A percentile compares a stretch with the other conserved stretches of the same genome.
These are phyloP conservation scores for Oncorhynchus gorbuscha DNA, from an alignment of 2,113 vertebrate genomes.

Conservation along the genomic window DNA sequence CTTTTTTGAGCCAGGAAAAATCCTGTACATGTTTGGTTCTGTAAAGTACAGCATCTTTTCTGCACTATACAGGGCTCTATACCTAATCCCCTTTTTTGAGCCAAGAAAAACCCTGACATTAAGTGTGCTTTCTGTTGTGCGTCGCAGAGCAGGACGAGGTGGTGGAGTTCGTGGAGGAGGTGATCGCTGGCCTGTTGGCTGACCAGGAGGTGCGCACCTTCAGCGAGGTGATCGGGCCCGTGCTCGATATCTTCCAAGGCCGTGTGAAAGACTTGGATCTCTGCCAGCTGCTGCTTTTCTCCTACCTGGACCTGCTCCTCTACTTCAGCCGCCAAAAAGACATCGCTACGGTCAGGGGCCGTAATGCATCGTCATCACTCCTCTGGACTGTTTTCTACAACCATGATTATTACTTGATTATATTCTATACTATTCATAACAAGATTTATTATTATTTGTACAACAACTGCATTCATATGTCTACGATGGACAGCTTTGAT, in stretches of 20 bases:
- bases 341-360: constrained; percentile 83
- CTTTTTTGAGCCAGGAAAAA: too few species aligned
- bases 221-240: constrained; percentile 88
- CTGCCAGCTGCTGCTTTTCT: constrained; percentile 88
- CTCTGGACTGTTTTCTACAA: background rate
- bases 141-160: constrained; percentile 86
- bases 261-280: constrained; percentile 91
- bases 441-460: too few species aligned
- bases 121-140: background rate
- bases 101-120: too few species aligned
- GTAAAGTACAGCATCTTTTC: too few species aligned
- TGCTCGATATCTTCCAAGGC: constrained; percentile 86
- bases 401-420: too few species aligned
- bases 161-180: constrained; percentile 89
- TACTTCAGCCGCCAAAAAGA: constrained; percentile 93
- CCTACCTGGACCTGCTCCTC: constrained; percentile 90
- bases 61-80: too few species aligned
- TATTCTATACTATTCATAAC: too few species aligned
- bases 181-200: constrained; percentile 79
- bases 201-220: constrained; percentile 96
- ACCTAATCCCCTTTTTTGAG: too few species aligned
- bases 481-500: too few species aligned
- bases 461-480: too few species aligned
- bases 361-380: background rate
- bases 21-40: too few species aligned